A percentile compares a stretch with the other conserved stretches of the same genome.
phyloP scores from a whole-genome alignment of 2,797 vertebrate species.

The Caiman crocodilus region DNA sequence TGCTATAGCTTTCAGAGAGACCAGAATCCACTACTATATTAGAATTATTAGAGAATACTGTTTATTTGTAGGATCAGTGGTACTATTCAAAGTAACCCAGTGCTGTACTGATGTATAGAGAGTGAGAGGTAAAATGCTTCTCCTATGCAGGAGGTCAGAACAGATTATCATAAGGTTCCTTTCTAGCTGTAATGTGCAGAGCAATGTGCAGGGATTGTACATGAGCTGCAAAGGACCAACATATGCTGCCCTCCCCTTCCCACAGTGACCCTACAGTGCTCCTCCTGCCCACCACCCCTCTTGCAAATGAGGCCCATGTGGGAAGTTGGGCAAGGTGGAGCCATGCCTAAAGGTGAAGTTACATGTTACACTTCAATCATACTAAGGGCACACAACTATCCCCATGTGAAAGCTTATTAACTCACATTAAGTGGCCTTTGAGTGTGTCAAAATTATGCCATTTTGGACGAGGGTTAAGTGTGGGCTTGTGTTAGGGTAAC shows the following conservation, averaged over 20 bases:
- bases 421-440: no score
- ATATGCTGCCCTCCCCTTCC: no score
- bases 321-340: no score
- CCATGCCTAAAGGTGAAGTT: no score
- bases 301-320: no score
- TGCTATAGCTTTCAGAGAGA: background rate
- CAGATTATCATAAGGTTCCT: background rate
- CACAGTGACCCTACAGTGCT: background rate
- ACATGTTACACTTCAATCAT: no score
- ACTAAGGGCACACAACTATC: no score
- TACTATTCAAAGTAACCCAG: background rate
- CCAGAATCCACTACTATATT: background rate
- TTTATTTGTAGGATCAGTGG: background rate
- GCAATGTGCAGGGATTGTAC: background rate
- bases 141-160: background rate
- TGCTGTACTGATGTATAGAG: background rate
- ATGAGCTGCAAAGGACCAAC: background rate
- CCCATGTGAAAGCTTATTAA: no score
- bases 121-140: background rate
- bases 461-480: no score
- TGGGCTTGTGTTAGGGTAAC: no score
- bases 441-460: no score
- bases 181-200: background rate
- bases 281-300: no score
- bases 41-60: background rate